phyloP scores from a whole-genome alignment of 2,113 vertebrate species.

The Misgurnus mizolepis region DNA sequence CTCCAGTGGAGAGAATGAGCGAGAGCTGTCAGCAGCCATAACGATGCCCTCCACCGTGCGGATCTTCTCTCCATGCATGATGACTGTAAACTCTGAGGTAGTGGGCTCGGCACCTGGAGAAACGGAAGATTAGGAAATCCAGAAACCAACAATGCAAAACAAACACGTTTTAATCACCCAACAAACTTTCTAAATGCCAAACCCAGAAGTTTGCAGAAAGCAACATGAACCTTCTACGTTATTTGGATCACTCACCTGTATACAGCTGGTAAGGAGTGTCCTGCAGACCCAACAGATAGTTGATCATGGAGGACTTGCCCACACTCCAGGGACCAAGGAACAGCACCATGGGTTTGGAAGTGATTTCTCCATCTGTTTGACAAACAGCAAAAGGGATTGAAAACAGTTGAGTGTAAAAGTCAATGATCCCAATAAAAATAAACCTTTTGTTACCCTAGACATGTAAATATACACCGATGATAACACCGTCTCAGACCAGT shows the following conservation, averaged over 20 bases:
- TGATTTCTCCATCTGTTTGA: slow-evolving; percentile 92
- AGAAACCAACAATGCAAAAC: neutral
- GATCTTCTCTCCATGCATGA: slow-evolving; percentile 95
- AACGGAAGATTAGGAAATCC: neutral
- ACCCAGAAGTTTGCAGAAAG: too few species aligned
- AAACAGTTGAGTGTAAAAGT: slow-evolving; percentile 46
- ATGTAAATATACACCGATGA: too few species aligned
- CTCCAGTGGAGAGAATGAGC: slow-evolving; percentile 94
- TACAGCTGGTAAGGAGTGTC: slow-evolving; percentile 94
- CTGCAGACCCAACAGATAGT: slow-evolving; percentile 94
- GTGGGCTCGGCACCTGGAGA: slow-evolving; percentile 92
- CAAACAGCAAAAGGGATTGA: neutral
- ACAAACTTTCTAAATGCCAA: too few species aligned
- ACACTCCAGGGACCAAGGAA: slow-evolving; percentile 99
- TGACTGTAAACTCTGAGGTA: slow-evolving; percentile 97
- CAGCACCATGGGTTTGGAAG: slow-evolving; percentile 97
- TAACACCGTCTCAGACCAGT: too few species aligned
- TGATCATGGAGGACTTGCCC: slow-evolving; percentile 98
- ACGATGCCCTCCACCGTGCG: slow-evolving; percentile 97
- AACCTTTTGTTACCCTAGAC: neutral
- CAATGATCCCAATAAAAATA: neutral
- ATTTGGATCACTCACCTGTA: slow-evolving; percentile 80
- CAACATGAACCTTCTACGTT: neutral
- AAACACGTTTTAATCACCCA: too few species aligned
- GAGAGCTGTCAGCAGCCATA: slow-evolving; percentile 95